These are phyloP conservation scores for Theocolax elegans DNA, from an alignment of 1,140 invertebrate genomes.

Conservation along the genomic window DNA sequence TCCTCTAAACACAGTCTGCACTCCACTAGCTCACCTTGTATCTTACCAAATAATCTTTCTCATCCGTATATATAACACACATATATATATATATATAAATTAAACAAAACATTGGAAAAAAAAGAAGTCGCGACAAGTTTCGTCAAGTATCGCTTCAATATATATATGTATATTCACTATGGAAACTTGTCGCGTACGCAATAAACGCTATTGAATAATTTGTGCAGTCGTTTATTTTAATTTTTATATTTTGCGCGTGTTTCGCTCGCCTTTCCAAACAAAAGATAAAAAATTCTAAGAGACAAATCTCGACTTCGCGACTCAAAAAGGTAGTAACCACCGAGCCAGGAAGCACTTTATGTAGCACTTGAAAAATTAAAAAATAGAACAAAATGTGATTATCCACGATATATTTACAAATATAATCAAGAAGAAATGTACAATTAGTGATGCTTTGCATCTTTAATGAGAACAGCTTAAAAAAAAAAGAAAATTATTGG, in stretches of 20 bases:
- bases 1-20: constrained; percentile 70
- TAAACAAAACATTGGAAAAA: constrained; percentile 54
- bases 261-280: neutral
- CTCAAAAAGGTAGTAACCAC: constrained; percentile 44
- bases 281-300: constrained; percentile 7
- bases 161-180: too few relatives aligned
- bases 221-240: constrained; percentile 48
- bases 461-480: constrained; percentile 17
- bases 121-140: constrained; percentile 53
- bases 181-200: constrained; percentile 54
- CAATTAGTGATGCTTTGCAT: neutral
- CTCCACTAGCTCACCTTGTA: constrained; percentile 68
- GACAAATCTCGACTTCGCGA: constrained; percentile 33
- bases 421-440: neutral
- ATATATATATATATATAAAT: constrained; percentile 53
- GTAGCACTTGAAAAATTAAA: constrained; percentile 1
- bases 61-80: too few relatives aligned
- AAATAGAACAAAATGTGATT: too few relatives aligned
- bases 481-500: constrained; percentile 23
- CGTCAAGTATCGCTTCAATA: constrained; percentile 23
- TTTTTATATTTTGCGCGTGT: constrained; percentile 32
- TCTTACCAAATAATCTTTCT: too few relatives aligned
- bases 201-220: too few relatives aligned
- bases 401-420: too few relatives aligned
- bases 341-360: constrained; percentile 53